Conservation (phyloP, 2,888 invertebrate species). For the Metopia argyrocephala region DNA sequence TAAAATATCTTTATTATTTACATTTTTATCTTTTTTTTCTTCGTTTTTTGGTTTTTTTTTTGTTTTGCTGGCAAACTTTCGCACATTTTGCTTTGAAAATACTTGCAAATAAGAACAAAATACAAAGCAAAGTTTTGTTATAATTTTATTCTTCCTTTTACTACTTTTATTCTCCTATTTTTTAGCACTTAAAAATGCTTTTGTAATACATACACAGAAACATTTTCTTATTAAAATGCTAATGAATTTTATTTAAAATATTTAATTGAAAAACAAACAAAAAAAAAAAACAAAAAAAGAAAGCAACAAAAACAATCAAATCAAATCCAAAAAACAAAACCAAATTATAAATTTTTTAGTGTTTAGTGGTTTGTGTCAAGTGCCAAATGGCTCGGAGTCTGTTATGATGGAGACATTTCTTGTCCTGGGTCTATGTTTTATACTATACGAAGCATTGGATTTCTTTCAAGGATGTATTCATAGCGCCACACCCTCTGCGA, state of each 20-base stretch:
- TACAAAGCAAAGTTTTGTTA: too few relatives aligned
- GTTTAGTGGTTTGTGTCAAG: conserved; percentile 59
- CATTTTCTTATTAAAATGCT: conserved; percentile 5
- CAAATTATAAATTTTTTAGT: conserved; percentile 41
- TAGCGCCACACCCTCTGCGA: conserved; percentile 75
- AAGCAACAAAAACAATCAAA: not conserved
- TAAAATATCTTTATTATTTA: not conserved
- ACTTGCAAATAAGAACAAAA: conserved; percentile 45
- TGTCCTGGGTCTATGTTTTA: conserved; percentile 83
- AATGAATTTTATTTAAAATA: not conserved
- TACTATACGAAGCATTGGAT: conserved; percentile 84
- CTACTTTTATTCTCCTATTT: conserved; percentile 34
- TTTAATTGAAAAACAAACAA: not conserved
- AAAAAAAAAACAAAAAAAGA: not conserved
- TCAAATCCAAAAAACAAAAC: conserved; percentile 5
- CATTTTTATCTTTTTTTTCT: not conserved
- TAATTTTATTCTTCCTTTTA: too few relatives aligned
- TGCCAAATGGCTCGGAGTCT: conserved; percentile 73
- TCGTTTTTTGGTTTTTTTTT: conserved; percentile 15
- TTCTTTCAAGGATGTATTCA: conserved; percentile 81
- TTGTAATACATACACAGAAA: conserved; percentile 29
- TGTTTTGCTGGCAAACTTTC: conserved; percentile 66
- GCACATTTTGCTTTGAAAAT: conserved; percentile 63
- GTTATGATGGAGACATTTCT: conserved; percentile 84
- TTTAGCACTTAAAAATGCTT: conserved; percentile 50